A percentile compares a stretch with the other conserved stretches of the same genome.
These are phyloP conservation scores for Periophthalmus modestus DNA, from an alignment of 2,113 vertebrate species.

Conservation along the genomic window DNA sequence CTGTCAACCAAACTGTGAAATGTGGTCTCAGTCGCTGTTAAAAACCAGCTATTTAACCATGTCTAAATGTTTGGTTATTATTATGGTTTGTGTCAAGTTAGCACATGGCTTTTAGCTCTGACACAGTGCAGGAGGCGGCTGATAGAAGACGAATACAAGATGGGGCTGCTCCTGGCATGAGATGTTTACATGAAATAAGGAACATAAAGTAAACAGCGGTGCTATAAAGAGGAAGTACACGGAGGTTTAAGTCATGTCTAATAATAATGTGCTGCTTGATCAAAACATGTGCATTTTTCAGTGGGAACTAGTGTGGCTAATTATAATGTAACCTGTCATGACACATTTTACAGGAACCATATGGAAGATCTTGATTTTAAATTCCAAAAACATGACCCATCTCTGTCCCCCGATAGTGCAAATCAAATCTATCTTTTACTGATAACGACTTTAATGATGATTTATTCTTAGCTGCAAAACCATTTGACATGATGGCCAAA, in stretches of 20 bases:
- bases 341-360: no score
- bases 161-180: constrained; percentile 48
- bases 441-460: no score
- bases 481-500: no score
- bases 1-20: constrained; percentile 48
- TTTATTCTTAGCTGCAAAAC: no score
- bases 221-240: constrained; percentile 52
- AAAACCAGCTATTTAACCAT: constrained; percentile 9
- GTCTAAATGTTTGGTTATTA: constrained; percentile 5
- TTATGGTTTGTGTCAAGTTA: constrained; percentile 4
- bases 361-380: no score
- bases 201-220: constrained; percentile 51
- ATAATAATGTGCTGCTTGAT: not conserved
- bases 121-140: constrained; percentile 32
- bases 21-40: constrained; percentile 71
- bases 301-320: not conserved
- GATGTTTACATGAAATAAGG: constrained; percentile 69
- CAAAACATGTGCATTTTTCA: not conserved
- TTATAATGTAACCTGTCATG: no score
- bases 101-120: constrained; percentile 11
- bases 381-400: no score
- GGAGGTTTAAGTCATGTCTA: constrained; percentile 8
- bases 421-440: no score
- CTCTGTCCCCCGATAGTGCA: no score
- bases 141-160: constrained; percentile 26